phyloP scores from a whole-genome alignment of 2,797 vertebrate genomes.

The Gadopsis marmoratus region DNA sequence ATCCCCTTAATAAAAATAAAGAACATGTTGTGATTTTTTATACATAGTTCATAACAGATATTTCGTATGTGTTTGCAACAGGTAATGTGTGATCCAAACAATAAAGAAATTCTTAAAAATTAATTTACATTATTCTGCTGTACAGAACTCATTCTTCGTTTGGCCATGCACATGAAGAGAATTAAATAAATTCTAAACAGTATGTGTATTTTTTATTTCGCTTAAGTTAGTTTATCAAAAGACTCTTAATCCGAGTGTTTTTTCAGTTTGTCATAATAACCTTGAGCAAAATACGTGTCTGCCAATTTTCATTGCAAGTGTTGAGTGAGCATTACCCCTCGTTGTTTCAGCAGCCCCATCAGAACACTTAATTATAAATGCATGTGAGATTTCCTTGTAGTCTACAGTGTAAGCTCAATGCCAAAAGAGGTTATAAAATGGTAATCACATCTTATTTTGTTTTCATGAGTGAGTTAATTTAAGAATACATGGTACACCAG shows the following conservation, averaged over 20 bases:
- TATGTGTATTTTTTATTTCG: neutral
- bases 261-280: neutral
- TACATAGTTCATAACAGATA: too few relatives aligned
- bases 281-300: conserved; percentile 13
- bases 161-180: neutral
- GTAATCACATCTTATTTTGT: conserved; percentile 71
- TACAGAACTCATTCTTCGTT: neutral
- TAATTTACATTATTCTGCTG: too few relatives aligned
- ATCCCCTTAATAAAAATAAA: too few relatives aligned
- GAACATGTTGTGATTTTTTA: too few relatives aligned
- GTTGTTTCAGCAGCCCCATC: conserved; percentile 55
- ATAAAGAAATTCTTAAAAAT: too few relatives aligned
- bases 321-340: conserved; percentile 35
- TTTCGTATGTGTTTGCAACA: neutral
- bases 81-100: too few relatives aligned
- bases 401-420: conserved; percentile 67
- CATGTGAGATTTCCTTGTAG: conserved; percentile 60
- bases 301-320: conserved; percentile 25
- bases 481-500: conserved; percentile 54
- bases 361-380: conserved; percentile 64
- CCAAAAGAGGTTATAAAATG: conserved; percentile 76
- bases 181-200: neutral
- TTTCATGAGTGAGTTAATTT: conserved; percentile 74
- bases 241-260: neutral
- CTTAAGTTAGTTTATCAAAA: neutral